These are phyloP conservation scores for Parochlus steinenii DNA, from an alignment of 2,888 invertebrate species.

Conservation along the genomic window DNA sequence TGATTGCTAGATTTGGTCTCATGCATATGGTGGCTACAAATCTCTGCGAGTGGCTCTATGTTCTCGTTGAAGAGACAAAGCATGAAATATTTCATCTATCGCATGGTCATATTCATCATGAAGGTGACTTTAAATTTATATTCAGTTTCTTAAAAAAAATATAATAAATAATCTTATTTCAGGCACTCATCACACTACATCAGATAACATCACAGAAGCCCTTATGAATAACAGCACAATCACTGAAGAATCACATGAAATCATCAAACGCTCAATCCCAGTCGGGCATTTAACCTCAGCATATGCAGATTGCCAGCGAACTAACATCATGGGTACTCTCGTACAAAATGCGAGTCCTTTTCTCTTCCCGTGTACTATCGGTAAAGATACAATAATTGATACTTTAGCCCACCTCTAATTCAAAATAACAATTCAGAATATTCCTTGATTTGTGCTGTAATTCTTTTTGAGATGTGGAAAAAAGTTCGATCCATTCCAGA, in stretches of 20 bases:
- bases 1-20: constrained; percentile 70
- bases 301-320: constrained; percentile 35
- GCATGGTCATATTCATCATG: constrained; percentile 21
- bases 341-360: constrained; percentile 59
- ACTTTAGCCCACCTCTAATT: constrained; percentile 37
- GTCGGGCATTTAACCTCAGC: neutral
- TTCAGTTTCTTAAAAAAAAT: constrained; percentile 2
- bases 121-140: too few species aligned
- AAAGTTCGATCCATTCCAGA: constrained; percentile 44
- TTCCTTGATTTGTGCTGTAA: constrained; percentile 77
- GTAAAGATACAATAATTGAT: too few species aligned
- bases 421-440: constrained; percentile 79
- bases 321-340: constrained; percentile 52
- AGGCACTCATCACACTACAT: neutral
- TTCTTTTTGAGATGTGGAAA: constrained; percentile 83
- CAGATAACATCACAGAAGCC: neutral
- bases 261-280: constrained; percentile 4
- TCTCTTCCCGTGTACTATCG: constrained; percentile 70
- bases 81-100: constrained; percentile 66
- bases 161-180: neutral
- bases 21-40: constrained; percentile 88
- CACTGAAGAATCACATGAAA: constrained; percentile 1
- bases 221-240: neutral
- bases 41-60: constrained; percentile 82
- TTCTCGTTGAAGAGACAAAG: constrained; percentile 73